phyloP scores from a whole-genome alignment of 2,113 vertebrate genomes.

The Heterocephalus glaber region DNA sequence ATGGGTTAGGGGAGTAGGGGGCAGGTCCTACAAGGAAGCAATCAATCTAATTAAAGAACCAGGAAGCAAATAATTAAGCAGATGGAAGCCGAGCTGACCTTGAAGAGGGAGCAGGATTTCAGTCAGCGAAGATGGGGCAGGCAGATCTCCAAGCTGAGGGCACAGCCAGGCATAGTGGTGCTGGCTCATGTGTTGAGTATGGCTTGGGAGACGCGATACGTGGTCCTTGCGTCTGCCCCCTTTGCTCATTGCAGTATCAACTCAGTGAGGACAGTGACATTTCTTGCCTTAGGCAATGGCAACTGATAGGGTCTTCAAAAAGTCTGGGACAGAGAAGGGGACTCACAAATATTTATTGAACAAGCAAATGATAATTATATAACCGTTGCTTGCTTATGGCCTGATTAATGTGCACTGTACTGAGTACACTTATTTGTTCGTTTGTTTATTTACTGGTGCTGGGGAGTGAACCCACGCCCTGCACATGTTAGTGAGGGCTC shows the following conservation, averaged over 20 bases:
- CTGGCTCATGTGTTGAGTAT: background rate
- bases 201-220: background rate
- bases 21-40: background rate
- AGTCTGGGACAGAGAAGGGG: background rate
- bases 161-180: background rate
- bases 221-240: fast-evolving
- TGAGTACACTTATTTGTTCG: background rate
- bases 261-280: background rate
- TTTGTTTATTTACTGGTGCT: background rate
- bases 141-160: too few relatives aligned
- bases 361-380: background rate
- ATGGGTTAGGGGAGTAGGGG: background rate
- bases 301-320: fast-evolving
- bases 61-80: background rate
- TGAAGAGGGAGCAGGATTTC: background rate
- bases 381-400: background rate
- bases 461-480: background rate
- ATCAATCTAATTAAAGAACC: background rate
- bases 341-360: background rate
- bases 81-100: background rate
- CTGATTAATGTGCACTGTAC: too few relatives aligned
- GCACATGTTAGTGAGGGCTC: too few relatives aligned
- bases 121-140: too few relatives aligned
- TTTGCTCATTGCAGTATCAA: background rate
- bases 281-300: background rate